Evolutionary conservation across 2,888 invertebrate genomes (phyloP).

Genomic region (Lymantria dispar): DNA sequence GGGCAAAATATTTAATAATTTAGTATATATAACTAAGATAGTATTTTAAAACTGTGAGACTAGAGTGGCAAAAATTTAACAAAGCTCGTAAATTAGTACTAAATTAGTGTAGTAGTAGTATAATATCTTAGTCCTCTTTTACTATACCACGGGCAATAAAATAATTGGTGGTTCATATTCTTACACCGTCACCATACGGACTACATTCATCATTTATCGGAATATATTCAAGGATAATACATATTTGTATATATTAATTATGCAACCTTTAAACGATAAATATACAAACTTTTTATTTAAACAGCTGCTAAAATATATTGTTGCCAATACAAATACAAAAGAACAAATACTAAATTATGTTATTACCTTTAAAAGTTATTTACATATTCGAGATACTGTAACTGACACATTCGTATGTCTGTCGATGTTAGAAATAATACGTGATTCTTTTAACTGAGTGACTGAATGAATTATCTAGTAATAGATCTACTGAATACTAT

Average conservation of each 20-base stretch:
- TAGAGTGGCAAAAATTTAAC: too few relatives aligned
- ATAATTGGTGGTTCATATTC: too few relatives aligned
- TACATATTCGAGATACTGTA: conserved; percentile 5
- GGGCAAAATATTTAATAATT: too few relatives aligned
- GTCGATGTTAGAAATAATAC: conserved; percentile 18
- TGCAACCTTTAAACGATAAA: not conserved
- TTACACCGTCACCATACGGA: too few relatives aligned
- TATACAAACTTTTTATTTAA: not conserved
- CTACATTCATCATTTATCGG: not conserved
- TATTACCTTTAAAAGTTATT: not conserved
- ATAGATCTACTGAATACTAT: too few relatives aligned
- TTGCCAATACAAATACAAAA: not conserved
- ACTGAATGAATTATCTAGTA: not conserved
- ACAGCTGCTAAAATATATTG: not conserved
- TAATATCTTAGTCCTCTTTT: too few relatives aligned
- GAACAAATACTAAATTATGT: not conserved
- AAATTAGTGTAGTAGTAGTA: too few relatives aligned
- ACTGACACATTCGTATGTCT: conserved; percentile 14
- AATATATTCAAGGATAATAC: not conserved
- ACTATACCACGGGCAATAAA: too few relatives aligned
- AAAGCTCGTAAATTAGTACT: too few relatives aligned
- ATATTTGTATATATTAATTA: not conserved
- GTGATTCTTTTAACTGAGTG: conserved; percentile 20
- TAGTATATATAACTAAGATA: too few relatives aligned
- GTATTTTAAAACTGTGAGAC: too few relatives aligned